A percentile compares a stretch with the other conserved stretches of the same genome.
phyloP scores from a whole-genome alignment of 2,113 vertebrate species.

The Podarcis cretensis region DNA sequence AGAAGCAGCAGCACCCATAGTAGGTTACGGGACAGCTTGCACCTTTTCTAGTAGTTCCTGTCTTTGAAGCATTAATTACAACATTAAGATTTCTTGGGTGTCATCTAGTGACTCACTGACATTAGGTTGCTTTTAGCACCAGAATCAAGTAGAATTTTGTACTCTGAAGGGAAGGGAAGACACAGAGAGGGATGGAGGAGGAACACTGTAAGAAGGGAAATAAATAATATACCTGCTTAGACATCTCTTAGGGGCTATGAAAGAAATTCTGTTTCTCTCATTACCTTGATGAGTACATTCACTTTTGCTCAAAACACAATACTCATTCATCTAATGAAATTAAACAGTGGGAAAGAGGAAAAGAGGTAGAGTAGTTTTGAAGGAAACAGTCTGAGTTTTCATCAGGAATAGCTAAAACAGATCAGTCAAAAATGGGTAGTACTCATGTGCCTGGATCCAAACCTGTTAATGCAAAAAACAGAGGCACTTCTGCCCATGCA shows the following conservation, averaged over 20 bases:
- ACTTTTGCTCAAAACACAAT: not conserved
- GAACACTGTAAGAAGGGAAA: not conserved
- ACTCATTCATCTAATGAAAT: not conserved
- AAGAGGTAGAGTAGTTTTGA: not conserved
- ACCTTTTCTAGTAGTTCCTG: not conserved
- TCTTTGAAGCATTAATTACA: not conserved
- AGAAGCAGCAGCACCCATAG: not conserved
- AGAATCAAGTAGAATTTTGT: not conserved
- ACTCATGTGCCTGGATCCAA: not conserved
- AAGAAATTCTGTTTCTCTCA: not conserved
- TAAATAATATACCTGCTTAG: not conserved
- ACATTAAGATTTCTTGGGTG: not conserved
- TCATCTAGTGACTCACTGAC: conserved; percentile 13
- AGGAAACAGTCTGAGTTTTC: not conserved
- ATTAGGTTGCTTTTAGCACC: not conserved
- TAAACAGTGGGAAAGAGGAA: too few relatives aligned
- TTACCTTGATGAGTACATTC: not conserved
- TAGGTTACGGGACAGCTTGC: not conserved
- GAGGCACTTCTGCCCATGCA: not conserved
- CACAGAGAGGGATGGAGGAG: not conserved
- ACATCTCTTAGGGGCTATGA: not conserved
- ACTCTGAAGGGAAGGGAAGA: not conserved
- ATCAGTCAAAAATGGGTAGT: not conserved
- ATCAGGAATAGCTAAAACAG: not conserved
- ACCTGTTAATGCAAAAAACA: not conserved